Conservation (phyloP, 2,888 invertebrate species). For the Chrysomela aeneicollis region DNA sequence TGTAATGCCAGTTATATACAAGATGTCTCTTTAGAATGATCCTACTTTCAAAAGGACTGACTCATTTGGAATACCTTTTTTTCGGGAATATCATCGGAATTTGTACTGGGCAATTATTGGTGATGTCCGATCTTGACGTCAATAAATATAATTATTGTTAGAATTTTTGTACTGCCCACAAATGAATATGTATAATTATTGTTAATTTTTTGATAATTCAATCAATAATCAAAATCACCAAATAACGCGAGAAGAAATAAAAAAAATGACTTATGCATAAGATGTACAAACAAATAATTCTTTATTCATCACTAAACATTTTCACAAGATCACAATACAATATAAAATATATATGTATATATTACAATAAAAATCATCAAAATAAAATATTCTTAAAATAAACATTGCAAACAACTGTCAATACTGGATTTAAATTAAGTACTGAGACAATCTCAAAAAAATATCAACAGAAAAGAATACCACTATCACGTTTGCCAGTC, state of each 20-base stretch:
- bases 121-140: no score
- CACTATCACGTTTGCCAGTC: not conserved
- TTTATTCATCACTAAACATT: constrained; percentile 26
- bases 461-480: not conserved
- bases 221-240: no score
- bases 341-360: constrained; percentile 24
- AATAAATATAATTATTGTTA: no score
- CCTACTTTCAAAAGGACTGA: no score
- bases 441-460: constrained; percentile 1
- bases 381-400: not conserved
- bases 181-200: no score
- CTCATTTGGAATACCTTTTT: no score
- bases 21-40: no score
- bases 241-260: no score
- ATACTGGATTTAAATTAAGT: constrained; percentile 4
- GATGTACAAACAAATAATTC: constrained; percentile 27
- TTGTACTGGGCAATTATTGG: no score
- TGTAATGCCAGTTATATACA: not conserved
- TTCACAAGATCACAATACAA: constrained; percentile 30
- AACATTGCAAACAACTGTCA: not conserved
- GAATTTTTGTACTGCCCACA: no score
- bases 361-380: constrained; percentile 6
- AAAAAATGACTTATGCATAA: not conserved
- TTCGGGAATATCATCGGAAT: no score
- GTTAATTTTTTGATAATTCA: no score